Percentiles rank a stretch among this genome's conserved stretches.
Evolutionary conservation across 2,113 vertebrate species (phyloP).

Genomic region (Cyphomyrus discorhynchus): DNA sequence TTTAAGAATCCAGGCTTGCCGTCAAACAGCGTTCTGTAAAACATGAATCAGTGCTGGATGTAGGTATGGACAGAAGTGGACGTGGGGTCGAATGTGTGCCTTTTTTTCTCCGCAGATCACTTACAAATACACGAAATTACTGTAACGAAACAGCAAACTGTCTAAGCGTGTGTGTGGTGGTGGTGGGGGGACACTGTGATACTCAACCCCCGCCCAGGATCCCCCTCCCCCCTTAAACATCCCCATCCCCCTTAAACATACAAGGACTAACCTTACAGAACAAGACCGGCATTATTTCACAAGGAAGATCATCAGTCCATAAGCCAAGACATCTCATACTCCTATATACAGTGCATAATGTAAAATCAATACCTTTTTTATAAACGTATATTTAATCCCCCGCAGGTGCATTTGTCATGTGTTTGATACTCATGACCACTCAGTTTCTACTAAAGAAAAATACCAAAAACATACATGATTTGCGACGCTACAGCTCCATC

Average conservation of each 20-base stretch:
- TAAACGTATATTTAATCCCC: not conserved
- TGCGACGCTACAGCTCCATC: not conserved
- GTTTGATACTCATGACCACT: not conserved
- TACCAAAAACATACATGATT: not conserved
- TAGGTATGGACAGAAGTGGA: not conserved
- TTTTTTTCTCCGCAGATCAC: not conserved
- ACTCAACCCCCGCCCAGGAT: slow-evolving; percentile 2
- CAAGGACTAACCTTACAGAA: slow-evolving; percentile 9
- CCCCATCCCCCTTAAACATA: slow-evolving; percentile 19
- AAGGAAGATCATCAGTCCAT: not conserved
- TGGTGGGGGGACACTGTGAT: not conserved
- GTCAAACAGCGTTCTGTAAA: not conserved
- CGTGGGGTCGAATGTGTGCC: not conserved
- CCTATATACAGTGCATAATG: not conserved
- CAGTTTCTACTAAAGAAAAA: not conserved
- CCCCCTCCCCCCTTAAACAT: slow-evolving; percentile 10
- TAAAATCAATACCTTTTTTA: not conserved
- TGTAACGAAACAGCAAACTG: not conserved
- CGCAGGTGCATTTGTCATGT: slow-evolving; percentile 2
- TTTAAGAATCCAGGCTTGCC: not conserved
- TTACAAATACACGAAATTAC: not conserved
- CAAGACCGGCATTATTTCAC: slow-evolving; percentile 18
- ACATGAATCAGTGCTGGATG: not conserved
- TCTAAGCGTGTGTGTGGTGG: not conserved
- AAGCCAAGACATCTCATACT: not conserved